Percentiles rank a stretch among this genome's conserved stretches.
Evolutionary conservation across 64 coral and sea anemone species (phyloP).

Genomic region (Acropora tenuis): DNA sequence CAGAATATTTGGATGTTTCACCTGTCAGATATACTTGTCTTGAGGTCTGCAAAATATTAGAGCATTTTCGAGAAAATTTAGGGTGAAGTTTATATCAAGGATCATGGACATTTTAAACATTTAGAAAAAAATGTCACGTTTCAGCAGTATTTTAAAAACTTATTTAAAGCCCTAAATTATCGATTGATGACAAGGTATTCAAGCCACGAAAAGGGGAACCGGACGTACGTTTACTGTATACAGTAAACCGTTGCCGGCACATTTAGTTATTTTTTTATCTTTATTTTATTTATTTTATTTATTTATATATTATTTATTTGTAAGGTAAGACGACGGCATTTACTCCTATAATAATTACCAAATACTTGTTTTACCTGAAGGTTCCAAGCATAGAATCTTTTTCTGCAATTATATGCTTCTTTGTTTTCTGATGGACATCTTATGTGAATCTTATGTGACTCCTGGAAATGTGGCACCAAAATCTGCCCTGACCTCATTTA

Average conservation of each 20-base stretch:
- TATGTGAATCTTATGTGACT: constrained; percentile 21
- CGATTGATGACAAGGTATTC: too few species aligned
- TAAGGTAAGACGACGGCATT: too few species aligned
- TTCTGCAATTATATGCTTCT: constrained; percentile 62
- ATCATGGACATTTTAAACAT: constrained; percentile 10
- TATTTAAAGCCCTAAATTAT: too few species aligned
- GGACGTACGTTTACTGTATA: too few species aligned
- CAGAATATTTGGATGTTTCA: constrained; percentile 8
- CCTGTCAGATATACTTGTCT: constrained; percentile 26
- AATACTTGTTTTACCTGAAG: constrained; percentile 6
- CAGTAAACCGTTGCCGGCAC: too few species aligned
- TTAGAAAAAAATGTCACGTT: constrained; percentile 1
- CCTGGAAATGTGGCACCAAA: constrained; percentile 60
- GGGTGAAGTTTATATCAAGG: constrained; percentile 9
- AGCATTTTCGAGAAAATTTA: constrained; percentile 9
- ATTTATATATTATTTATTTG: too few species aligned
- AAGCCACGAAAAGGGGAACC: too few species aligned
- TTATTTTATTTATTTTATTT: too few species aligned
- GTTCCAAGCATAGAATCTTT: constrained; percentile 56
- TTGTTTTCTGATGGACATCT: constrained; percentile 48
- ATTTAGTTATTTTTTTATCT: neutral
- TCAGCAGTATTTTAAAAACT: neutral
- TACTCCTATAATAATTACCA: too few species aligned
- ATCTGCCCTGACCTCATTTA: constrained; percentile 40
- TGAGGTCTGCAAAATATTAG: constrained; percentile 7